Conservation (phyloP, 2,888 invertebrate genomes). For the Conops quadrifasciatus region DNA sequence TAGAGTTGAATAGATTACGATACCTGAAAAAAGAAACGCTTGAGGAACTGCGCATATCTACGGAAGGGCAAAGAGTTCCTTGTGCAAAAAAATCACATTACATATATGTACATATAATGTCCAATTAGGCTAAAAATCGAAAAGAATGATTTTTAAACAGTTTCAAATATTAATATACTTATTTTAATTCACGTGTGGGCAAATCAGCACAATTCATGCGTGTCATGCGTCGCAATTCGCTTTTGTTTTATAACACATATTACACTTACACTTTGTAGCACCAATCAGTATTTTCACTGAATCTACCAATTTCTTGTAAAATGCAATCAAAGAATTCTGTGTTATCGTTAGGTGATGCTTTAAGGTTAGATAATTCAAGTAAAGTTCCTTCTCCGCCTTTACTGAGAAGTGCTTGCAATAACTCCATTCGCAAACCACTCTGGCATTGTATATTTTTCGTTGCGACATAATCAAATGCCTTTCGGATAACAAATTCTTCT, state of each 20-base stretch:
- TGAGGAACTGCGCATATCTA: too few relatives aligned
- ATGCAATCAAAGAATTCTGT: conserved; percentile 18
- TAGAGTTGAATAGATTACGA: conserved; percentile 28
- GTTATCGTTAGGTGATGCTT: background rate
- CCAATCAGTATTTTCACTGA: conserved; percentile 15
- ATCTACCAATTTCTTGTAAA: conserved; percentile 24
- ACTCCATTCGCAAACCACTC: background rate
- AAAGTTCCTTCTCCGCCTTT: conserved; percentile 47
- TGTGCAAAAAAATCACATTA: too few relatives aligned
- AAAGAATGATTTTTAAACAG: too few relatives aligned
- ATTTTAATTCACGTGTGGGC: too few relatives aligned
- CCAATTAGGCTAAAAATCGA: too few relatives aligned
- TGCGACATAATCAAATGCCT: conserved; percentile 46
- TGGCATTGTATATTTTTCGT: background rate
- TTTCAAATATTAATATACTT: too few relatives aligned
- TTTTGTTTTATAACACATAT: too few relatives aligned
- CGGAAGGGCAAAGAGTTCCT: too few relatives aligned
- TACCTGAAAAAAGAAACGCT: conserved; percentile 21
- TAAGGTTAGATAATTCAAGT: conserved; percentile 31
- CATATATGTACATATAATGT: too few relatives aligned
- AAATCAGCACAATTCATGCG: too few relatives aligned
- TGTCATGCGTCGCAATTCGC: too few relatives aligned
- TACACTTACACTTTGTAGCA: conserved; percentile 31
- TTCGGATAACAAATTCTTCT: conserved; percentile 44
- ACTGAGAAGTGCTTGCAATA: conserved; percentile 44